Percentiles rank a stretch among this genome's conserved stretches.
Conservation (phyloP, 1,140 invertebrate species). For the Ooceraea biroi region DNA sequence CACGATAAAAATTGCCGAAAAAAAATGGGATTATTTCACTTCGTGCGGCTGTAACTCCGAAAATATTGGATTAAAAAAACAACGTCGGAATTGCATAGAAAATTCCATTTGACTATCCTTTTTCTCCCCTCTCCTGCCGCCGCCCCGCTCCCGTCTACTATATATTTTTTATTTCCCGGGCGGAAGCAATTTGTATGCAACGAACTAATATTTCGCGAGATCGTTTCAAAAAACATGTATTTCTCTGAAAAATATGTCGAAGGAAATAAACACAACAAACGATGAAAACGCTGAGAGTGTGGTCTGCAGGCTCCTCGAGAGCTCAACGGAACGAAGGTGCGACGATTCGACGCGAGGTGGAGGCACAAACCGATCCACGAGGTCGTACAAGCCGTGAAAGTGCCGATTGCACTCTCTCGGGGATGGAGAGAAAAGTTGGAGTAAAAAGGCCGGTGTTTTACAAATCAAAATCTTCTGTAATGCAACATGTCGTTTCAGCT, state of each 20-base stretch:
- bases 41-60: background rate
- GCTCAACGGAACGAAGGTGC: slow-evolving; percentile 11
- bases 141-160: too few relatives aligned
- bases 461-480: too few relatives aligned
- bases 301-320: background rate
- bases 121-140: background rate
- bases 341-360: slow-evolving; percentile 29
- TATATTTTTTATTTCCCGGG: slow-evolving; percentile 9
- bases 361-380: slow-evolving; percentile 14
- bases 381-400: background rate
- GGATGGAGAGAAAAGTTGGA: too few relatives aligned
- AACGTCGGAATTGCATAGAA: slow-evolving; percentile 5
- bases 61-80: slow-evolving; percentile 19
- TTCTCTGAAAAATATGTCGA: slow-evolving; percentile 3
- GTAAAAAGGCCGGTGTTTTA: too few relatives aligned
- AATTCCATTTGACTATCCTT: background rate
- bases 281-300: slow-evolving; percentile 13
- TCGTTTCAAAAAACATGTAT: slow-evolving; percentile 10
- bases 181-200: slow-evolving; percentile 8
- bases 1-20: background rate
- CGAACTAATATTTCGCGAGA: slow-evolving; percentile 1
- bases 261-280: background rate
- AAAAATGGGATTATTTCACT: slow-evolving; percentile 1
- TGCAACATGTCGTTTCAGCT: too few relatives aligned
- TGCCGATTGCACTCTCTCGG: too few relatives aligned